A percentile compares a stretch with the other conserved stretches of the same genome.
Evolutionary conservation across 2,888 invertebrate genomes (phyloP).

Genomic region (Eurois occulta): DNA sequence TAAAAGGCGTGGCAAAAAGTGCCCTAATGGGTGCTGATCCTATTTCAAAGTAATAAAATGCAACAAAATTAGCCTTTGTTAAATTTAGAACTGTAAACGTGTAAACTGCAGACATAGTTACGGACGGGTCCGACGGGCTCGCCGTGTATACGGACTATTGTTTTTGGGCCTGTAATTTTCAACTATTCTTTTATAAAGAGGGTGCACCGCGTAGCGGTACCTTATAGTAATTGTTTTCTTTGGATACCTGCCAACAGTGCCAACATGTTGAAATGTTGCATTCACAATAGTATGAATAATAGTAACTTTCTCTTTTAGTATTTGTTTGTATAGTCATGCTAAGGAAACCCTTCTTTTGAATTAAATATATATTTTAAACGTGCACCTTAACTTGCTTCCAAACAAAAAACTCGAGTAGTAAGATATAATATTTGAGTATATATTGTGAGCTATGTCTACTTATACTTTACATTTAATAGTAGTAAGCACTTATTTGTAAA

Average conservation of each 20-base stretch:
- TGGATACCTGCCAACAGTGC: constrained; percentile 51
- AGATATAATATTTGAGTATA: background rate
- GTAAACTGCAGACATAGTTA: constrained; percentile 77
- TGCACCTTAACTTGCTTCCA: background rate
- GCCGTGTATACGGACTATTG: constrained; percentile 75
- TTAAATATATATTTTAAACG: background rate
- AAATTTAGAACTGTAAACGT: constrained; percentile 84
- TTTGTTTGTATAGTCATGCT: background rate
- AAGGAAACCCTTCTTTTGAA: background rate
- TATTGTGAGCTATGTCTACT: background rate
- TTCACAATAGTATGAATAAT: constrained; percentile 34
- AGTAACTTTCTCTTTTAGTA: constrained; percentile 48
- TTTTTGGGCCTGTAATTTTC: constrained; percentile 81
- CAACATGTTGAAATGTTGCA: constrained; percentile 22
- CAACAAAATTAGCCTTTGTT: constrained; percentile 90
- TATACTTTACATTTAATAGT: background rate
- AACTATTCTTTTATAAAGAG: constrained; percentile 68
- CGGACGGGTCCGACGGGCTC: constrained; percentile 74
- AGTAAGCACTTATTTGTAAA: background rate
- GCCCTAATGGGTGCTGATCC: constrained; percentile 88
- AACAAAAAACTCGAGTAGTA: background rate
- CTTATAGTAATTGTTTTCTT: constrained; percentile 46
- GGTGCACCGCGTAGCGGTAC: constrained; percentile 51
- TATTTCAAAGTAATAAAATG: constrained; percentile 89
- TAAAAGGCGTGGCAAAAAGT: constrained; percentile 90